Evolutionary conservation across 2,888 invertebrate species (phyloP).

Genomic region (Tinea pellionella): DNA sequence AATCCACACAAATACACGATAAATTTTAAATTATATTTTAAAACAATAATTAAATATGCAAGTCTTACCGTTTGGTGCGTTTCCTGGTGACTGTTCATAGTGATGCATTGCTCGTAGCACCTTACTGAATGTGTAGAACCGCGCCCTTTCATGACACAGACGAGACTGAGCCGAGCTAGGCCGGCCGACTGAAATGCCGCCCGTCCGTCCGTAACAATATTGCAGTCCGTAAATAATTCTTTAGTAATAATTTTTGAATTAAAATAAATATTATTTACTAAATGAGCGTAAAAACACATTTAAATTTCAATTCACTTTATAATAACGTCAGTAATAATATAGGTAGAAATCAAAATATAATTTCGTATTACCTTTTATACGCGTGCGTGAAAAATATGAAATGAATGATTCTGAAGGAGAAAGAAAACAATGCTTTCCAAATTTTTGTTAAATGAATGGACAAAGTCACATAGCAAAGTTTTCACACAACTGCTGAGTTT

Average conservation of each 20-base stretch:
- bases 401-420: not conserved
- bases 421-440: not conserved
- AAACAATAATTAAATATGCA: no score
- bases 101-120: slow-evolving; percentile 77
- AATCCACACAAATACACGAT: no score
- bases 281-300: no score
- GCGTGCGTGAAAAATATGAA: not conserved
- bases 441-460: no score
- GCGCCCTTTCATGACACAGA: slow-evolving; percentile 71
- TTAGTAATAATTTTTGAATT: no score
- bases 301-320: no score
- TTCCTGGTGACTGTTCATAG: slow-evolving; percentile 74
- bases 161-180: slow-evolving; percentile 49
- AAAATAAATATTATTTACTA: no score
- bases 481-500: no score
- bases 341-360: not conserved
- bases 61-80: slow-evolving; percentile 63
- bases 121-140: slow-evolving; percentile 64
- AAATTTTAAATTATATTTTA: no score
- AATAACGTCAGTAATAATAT: not conserved
- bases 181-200: not conserved
- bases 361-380: not conserved
- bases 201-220: not conserved
- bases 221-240: no score
- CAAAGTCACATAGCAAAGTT: no score